Conservation (phyloP, 1,140 invertebrate species). For the Ephestia elutella region DNA sequence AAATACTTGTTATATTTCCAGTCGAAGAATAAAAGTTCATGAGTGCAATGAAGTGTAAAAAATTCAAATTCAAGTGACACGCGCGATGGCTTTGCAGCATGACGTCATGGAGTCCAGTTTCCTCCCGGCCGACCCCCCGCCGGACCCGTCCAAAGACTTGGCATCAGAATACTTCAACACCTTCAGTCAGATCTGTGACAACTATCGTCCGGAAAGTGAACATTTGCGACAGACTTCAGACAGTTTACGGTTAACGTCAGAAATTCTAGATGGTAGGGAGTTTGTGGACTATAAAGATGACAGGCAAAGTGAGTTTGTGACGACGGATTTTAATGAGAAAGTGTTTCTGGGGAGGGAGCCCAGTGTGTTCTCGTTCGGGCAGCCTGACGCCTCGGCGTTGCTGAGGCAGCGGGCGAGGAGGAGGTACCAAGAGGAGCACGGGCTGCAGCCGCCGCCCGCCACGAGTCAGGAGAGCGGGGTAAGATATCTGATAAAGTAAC, state of each 20-base stretch:
- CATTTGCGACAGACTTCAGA: slow-evolving; percentile 55
- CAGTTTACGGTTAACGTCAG: slow-evolving; percentile 45
- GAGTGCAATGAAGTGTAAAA: slow-evolving; percentile 40
- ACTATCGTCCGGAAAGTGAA: slow-evolving; percentile 50
- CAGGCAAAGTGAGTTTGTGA: not conserved
- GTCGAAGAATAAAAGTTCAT: slow-evolving; percentile 27
- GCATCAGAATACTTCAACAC: slow-evolving; percentile 65
- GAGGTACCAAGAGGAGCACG: slow-evolving; percentile 56
- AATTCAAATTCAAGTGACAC: slow-evolving; percentile 36
- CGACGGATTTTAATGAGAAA: slow-evolving; percentile 38
- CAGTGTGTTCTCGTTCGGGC: slow-evolving; percentile 60
- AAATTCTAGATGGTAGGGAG: slow-evolving; percentile 46
- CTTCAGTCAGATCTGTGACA: slow-evolving; percentile 66
- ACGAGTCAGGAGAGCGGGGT: slow-evolving; percentile 68
- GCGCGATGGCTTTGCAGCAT: slow-evolving; percentile 48
- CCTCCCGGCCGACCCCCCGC: slow-evolving; percentile 56
- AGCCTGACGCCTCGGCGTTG: slow-evolving; percentile 60
- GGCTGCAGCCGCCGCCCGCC: slow-evolving; percentile 45
- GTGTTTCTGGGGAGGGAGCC: slow-evolving; percentile 49
- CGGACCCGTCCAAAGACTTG: slow-evolving; percentile 48
- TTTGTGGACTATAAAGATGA: slow-evolving; percentile 1
- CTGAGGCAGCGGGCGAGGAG: slow-evolving; percentile 52
- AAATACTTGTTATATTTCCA: not conserved
- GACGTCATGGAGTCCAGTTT: slow-evolving; percentile 58
- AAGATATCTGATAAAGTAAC: slow-evolving; percentile 24